Evolutionary conservation across 2,797 vertebrate genomes (phyloP).

Genomic region (Coreius guichenoti): DNA sequence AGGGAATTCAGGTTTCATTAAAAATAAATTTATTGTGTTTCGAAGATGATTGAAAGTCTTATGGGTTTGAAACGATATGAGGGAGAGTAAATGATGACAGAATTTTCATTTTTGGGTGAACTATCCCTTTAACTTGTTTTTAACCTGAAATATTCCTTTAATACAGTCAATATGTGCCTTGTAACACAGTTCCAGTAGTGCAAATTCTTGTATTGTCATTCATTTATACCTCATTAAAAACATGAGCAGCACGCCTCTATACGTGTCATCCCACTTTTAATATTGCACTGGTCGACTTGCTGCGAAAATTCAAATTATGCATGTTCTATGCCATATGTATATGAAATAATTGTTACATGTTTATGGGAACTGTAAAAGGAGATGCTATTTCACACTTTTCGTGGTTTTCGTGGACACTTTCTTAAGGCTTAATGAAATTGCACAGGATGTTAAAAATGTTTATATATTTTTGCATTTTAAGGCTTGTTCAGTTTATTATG

Average conservation of each 20-base stretch:
- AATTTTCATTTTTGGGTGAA: background rate
- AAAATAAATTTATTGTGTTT: background rate
- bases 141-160: slow-evolving; percentile 3
- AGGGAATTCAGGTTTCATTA: background rate
- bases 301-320: background rate
- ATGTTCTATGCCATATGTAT: slow-evolving; percentile 1
- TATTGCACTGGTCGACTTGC: slow-evolving; percentile 10
- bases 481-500: background rate
- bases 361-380: background rate
- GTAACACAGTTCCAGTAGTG: background rate
- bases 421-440: background rate
- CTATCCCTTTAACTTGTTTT: background rate
- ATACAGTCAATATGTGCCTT: slow-evolving; percentile 30
- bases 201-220: background rate
- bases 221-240: slow-evolving; percentile 7
- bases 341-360: background rate
- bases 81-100: background rate
- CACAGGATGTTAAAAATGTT: background rate
- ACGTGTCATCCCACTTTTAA: background rate
- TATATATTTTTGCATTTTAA: background rate
- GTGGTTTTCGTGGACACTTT: background rate
- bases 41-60: background rate
- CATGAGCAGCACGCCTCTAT: background rate
- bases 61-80: background rate
- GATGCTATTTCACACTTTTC: too few species aligned